Percentiles rank a stretch among this genome's conserved stretches.
Evolutionary conservation across 2,888 invertebrate species (phyloP).

Genomic region (Pandemis corylana): DNA sequence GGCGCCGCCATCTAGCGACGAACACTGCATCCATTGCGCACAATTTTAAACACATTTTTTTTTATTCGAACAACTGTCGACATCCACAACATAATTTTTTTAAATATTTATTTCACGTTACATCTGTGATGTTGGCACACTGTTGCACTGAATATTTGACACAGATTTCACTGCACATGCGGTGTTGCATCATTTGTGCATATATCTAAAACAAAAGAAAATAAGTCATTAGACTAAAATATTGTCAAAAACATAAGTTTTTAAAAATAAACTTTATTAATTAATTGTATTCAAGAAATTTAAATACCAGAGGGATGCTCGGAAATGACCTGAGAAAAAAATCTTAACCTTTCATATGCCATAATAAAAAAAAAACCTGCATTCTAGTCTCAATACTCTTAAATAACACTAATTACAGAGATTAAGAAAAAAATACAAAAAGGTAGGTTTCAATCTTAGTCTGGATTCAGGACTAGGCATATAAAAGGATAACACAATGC

Average conservation of each 20-base stretch:
- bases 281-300: background rate
- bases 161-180: slow-evolving; percentile 72
- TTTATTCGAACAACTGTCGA: slow-evolving; percentile 49
- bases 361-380: no score
- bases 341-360: background rate
- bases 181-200: slow-evolving; percentile 66
- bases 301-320: background rate
- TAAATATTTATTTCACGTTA: slow-evolving; percentile 56
- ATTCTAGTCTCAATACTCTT: no score
- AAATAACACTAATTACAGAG: no score
- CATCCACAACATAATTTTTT: slow-evolving; percentile 49
- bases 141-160: slow-evolving; percentile 63
- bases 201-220: slow-evolving; percentile 72
- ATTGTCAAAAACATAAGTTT: background rate
- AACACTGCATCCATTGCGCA: slow-evolving; percentile 82
- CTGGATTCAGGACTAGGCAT: no score
- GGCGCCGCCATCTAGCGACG: slow-evolving; percentile 73
- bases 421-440: no score
- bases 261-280: background rate
- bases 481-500: background rate
- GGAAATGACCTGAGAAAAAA: background rate
- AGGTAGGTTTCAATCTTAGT: no score
- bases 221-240: slow-evolving; percentile 18
- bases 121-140: slow-evolving; percentile 58
- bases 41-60: slow-evolving; percentile 61